These are phyloP conservation scores for Australoheros facetus DNA, from an alignment of 2,797 vertebrate species.

Conservation along the genomic window DNA sequence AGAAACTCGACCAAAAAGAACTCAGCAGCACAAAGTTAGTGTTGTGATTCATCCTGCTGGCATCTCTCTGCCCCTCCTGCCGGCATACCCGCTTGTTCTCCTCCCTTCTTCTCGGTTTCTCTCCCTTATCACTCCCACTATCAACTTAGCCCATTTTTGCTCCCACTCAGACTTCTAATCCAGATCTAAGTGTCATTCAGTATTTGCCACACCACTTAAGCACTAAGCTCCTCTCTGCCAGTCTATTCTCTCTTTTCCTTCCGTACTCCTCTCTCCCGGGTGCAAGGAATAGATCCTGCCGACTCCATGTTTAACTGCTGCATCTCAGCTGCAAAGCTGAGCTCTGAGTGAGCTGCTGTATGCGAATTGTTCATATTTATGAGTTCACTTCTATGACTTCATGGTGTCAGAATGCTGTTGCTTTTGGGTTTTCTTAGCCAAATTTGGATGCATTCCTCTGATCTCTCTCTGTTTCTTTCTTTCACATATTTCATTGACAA, in stretches of 20 bases:
- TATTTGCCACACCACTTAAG: conserved; percentile 17
- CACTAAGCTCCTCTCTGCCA: background rate
- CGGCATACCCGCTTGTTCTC: conserved; percentile 34
- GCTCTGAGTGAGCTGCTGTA: conserved; percentile 5
- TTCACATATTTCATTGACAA: background rate
- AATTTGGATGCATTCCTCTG: background rate
- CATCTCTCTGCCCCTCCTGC: conserved; percentile 54
- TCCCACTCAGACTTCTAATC: conserved; percentile 34
- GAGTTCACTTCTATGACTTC: background rate
- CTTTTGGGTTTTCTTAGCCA: conserved; percentile 6
- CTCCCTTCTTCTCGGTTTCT: conserved; percentile 30
- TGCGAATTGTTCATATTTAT: background rate
- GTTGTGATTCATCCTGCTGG: conserved; percentile 73
- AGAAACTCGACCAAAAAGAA: conserved; percentile 14
- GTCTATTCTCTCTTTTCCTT: background rate
- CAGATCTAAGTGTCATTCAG: conserved; percentile 42
- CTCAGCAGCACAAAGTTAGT: conserved; percentile 57
- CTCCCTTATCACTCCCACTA: conserved; percentile 24
- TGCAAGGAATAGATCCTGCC: conserved; percentile 57
- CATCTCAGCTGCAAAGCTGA: conserved; percentile 47
- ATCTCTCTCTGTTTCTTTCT: background rate
- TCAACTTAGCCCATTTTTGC: conserved; percentile 14
- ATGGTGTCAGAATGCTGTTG: conserved; percentile 1
- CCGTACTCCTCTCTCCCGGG: background rate
- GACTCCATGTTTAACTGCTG: conserved; percentile 65